These are phyloP conservation scores for Hypotaenidia philippensis DNA, from an alignment of 2,797 vertebrate species.

Conservation along the genomic window DNA sequence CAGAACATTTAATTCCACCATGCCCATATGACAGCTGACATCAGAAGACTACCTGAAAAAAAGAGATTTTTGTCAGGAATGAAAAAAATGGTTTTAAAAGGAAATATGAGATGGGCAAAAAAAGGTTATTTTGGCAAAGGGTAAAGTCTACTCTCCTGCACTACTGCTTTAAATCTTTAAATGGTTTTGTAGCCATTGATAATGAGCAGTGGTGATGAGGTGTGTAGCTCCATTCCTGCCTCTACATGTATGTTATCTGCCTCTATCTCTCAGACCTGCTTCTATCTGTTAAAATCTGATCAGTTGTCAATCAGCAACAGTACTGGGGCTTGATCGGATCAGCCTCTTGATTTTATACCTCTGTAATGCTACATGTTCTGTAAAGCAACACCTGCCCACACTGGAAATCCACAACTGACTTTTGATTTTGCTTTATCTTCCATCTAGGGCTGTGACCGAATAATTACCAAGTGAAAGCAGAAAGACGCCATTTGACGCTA, in stretches of 20 bases:
- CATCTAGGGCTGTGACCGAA: neutral
- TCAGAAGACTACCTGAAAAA: neutral
- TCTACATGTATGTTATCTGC: accelerated
- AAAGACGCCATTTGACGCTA: neutral
- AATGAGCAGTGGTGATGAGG: neutral
- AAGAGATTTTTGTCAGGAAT: neutral
- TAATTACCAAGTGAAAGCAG: conserved; percentile 3
- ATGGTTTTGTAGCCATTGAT: neutral
- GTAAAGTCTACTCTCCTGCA: neutral
- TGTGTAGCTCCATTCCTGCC: accelerated
- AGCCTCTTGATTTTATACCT: neutral
- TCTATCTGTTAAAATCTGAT: neutral
- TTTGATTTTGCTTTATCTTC: neutral
- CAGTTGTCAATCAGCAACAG: neutral
- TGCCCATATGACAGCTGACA: neutral
- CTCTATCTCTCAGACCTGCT: neutral
- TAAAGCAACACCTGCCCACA: neutral
- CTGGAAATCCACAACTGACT: accelerated
- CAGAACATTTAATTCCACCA: neutral
- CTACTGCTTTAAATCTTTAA: neutral
- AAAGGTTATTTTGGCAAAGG: neutral
- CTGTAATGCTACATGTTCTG: neutral
- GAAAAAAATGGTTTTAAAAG: neutral
- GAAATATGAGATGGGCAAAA: neutral
- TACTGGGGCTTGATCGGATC: neutral